Percentiles rank a stretch among this genome's conserved stretches.
These are phyloP conservation scores for Bombus polaris DNA, from an alignment of 1,140 invertebrate species.

Conservation along the genomic window DNA sequence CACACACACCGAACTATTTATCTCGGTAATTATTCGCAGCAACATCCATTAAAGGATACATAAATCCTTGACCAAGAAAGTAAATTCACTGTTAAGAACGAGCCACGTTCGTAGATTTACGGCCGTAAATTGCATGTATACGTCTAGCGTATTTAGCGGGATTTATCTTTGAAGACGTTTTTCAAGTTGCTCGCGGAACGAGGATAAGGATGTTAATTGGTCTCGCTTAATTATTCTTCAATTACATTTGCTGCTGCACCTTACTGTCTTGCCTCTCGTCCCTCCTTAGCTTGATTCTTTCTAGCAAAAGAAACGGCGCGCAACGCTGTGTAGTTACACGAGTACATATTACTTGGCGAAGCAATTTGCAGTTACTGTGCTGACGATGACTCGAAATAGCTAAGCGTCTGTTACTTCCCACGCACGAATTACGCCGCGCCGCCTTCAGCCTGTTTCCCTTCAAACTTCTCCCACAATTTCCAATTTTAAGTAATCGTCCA, in stretches of 20 bases:
- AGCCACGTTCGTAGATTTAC: constrained; percentile 4
- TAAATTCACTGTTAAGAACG: constrained; percentile 21
- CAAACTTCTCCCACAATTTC: no score
- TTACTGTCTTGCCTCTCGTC: constrained; percentile 4
- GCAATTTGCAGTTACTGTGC: constrained; percentile 51
- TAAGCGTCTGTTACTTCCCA: constrained; percentile 15
- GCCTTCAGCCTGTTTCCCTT: neutral
- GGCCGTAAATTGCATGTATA: constrained; percentile 31
- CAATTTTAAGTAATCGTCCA: no score
- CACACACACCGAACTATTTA: neutral
- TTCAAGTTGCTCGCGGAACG: constrained; percentile 13
- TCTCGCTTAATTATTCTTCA: constrained; percentile 60
- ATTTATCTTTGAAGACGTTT: constrained; percentile 42
- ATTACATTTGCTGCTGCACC: constrained; percentile 43
- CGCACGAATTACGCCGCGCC: neutral
- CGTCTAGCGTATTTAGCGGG: constrained; percentile 21
- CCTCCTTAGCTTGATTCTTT: constrained; percentile 27
- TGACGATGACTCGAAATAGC: constrained; percentile 25
- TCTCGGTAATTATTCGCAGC: neutral
- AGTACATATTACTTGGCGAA: constrained; percentile 33
- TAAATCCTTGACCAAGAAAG: constrained; percentile 16
- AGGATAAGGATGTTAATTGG: constrained; percentile 49
- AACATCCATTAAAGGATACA: neutral
- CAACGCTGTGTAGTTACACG: constrained; percentile 6
- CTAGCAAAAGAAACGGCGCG: neutral